phyloP scores from a whole-genome alignment of 2,113 vertebrate species.

The Prolemur simus region DNA sequence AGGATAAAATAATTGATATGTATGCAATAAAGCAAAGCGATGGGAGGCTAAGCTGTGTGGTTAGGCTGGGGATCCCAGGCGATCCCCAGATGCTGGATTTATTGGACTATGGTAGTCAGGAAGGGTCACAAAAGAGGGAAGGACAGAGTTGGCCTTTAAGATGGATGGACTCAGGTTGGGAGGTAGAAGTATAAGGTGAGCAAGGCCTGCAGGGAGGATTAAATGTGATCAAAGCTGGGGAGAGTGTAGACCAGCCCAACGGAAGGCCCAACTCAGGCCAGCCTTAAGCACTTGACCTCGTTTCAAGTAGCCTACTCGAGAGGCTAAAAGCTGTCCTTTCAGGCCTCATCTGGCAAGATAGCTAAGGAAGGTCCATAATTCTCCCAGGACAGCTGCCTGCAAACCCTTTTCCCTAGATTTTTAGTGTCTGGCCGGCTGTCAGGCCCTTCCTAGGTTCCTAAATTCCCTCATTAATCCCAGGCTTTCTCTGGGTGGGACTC shows the following conservation, averaged over 20 bases:
- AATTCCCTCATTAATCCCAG: background rate
- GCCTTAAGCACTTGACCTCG: background rate
- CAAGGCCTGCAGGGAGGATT: background rate
- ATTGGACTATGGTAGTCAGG: background rate
- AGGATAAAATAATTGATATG: background rate
- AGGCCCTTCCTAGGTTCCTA: background rate
- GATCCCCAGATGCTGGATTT: constrained; percentile 6
- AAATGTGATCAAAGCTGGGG: background rate
- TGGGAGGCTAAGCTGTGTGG: background rate
- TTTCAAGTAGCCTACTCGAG: background rate
- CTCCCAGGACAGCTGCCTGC: background rate
- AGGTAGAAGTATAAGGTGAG: background rate
- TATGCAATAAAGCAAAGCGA: background rate
- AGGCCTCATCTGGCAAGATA: background rate
- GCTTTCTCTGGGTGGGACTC: background rate
- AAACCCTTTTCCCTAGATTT: background rate
- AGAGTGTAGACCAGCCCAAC: background rate
- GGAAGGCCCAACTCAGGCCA: background rate
- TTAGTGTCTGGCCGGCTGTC: constrained; percentile 17
- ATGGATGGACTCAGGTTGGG: background rate
- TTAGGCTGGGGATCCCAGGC: background rate
- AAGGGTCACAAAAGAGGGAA: background rate
- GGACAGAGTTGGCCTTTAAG: background rate
- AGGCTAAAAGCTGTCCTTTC: background rate
- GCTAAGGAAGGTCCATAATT: background rate